These are phyloP conservation scores for Apotomis turbidana DNA, from an alignment of 2,888 invertebrate species.

Conservation along the genomic window DNA sequence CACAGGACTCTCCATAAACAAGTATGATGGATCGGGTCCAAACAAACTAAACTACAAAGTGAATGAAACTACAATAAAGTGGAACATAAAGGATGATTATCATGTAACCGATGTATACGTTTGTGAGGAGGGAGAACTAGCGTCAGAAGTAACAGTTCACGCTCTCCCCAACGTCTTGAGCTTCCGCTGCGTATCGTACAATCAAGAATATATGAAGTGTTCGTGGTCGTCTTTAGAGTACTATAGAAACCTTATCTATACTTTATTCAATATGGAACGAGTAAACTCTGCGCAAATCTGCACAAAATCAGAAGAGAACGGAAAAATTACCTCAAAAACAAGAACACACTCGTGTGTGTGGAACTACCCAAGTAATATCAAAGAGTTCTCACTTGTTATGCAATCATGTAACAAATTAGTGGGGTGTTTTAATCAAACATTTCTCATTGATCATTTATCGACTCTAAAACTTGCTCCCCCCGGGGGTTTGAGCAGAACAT, in stretches of 20 bases:
- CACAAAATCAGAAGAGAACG: not conserved
- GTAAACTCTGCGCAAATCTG: not conserved
- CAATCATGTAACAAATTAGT: not conserved
- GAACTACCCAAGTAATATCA: not conserved
- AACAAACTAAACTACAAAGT: not conserved
- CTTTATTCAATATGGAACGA: not conserved
- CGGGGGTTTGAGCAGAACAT: not conserved
- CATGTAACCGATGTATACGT: not conserved
- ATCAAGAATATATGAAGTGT: not conserved
- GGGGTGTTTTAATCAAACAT: not conserved
- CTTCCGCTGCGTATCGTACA: not conserved
- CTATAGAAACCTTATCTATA: not conserved
- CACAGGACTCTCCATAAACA: not conserved
- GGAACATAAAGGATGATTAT: not conserved
- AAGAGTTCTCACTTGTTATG: not conserved
- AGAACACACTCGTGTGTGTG: not conserved
- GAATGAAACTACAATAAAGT: not conserved
- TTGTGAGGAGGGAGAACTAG: not conserved
- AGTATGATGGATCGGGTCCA: not conserved
- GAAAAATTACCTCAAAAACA: not conserved
- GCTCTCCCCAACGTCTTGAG: not conserved
- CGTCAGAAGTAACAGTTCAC: not conserved
- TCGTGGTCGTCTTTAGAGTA: not conserved
- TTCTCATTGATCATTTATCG: not conserved
- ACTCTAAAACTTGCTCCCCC: not conserved